Conservation (phyloP, 1,140 invertebrate species). For the Paraescarpia echinospica region DNA sequence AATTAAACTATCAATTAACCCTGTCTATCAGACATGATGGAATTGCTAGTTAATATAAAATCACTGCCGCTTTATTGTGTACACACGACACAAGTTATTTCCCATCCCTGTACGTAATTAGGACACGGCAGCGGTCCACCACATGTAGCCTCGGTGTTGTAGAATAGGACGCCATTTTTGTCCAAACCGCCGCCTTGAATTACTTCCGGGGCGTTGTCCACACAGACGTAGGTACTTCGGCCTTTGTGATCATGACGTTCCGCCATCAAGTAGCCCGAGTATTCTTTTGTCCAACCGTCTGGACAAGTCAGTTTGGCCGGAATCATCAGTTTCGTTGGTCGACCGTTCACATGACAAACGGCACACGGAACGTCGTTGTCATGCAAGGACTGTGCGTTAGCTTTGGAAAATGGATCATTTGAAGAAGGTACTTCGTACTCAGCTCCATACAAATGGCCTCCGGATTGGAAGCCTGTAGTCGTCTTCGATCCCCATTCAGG, state of each 20-base stretch:
- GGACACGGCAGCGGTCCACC: constrained; percentile 35
- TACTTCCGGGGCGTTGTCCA: constrained; percentile 28
- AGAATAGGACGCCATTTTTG: constrained; percentile 34
- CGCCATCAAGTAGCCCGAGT: constrained; percentile 35
- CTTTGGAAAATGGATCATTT: neutral
- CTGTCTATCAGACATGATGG: too few species aligned
- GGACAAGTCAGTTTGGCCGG: constrained; percentile 35
- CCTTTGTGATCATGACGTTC: constrained; percentile 19
- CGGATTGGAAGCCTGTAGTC: neutral
- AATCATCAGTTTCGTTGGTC: constrained; percentile 32
- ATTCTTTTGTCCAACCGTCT: constrained; percentile 36
- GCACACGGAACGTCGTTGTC: constrained; percentile 34
- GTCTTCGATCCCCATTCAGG: constrained; percentile 25
- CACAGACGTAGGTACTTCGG: constrained; percentile 16
- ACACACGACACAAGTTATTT: constrained; percentile 41
- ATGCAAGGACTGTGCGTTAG: constrained; percentile 10
- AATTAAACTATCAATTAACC: too few species aligned
- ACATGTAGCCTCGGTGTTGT: constrained; percentile 30
- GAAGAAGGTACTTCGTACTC: constrained; percentile 31
- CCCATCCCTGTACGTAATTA: constrained; percentile 30
- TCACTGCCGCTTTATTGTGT: constrained; percentile 25
- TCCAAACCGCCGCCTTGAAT: neutral
- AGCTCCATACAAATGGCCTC: constrained; percentile 30
- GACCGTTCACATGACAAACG: constrained; percentile 26
- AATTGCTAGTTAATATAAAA: too few species aligned